Percentiles rank a stretch among this genome's conserved stretches.
phyloP scores from a whole-genome alignment of 2,797 vertebrate genomes.

The Pteronotus mesoamericanus region DNA sequence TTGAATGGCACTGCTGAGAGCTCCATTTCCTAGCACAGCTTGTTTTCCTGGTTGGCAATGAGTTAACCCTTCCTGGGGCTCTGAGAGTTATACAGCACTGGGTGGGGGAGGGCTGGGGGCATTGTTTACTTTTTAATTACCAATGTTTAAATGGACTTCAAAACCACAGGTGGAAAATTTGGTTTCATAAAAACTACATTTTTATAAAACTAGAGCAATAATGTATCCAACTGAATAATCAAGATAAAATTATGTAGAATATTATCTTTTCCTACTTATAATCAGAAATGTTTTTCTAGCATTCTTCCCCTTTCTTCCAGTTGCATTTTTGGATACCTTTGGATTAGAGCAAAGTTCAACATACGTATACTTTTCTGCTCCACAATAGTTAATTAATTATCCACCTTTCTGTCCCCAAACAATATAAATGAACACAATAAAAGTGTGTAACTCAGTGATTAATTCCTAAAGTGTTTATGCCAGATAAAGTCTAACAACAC shows the following conservation, averaged over 20 bases:
- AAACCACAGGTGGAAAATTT: neutral
- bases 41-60: neutral
- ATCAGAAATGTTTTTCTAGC: neutral
- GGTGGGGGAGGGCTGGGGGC: neutral
- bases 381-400: neutral
- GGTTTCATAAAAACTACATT: neutral
- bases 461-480: neutral
- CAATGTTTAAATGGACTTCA: neutral
- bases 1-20: conserved; percentile 45
- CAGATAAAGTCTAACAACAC: neutral
- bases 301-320: neutral
- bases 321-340: neutral
- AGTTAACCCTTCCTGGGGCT: conserved; percentile 29
- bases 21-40: neutral
- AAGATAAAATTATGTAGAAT: conserved; percentile 25
- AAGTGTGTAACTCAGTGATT: neutral
- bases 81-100: neutral
- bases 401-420: neutral
- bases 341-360: neutral
- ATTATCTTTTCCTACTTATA: neutral
- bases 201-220: neutral
- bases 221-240: neutral
- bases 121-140: neutral
- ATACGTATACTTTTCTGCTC: neutral
- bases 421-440: conserved; percentile 2